These are phyloP conservation scores for Acanthurus tractus DNA, from an alignment of 2,797 vertebrate genomes.

Conservation along the genomic window DNA sequence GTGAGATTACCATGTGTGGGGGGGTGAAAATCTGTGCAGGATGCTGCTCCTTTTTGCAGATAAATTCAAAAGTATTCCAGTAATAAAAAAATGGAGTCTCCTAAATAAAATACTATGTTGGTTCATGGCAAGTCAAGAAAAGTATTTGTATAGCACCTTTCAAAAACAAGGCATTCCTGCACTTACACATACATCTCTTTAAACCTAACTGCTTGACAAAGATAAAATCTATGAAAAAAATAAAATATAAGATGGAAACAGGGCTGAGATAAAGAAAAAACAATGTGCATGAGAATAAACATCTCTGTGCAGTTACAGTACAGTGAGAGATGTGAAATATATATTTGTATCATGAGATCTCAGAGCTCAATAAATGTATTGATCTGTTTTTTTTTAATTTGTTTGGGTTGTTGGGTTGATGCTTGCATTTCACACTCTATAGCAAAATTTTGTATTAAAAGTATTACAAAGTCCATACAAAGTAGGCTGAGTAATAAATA, in stretches of 20 bases:
- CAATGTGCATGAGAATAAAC: neutral
- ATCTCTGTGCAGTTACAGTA: neutral
- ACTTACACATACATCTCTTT: neutral
- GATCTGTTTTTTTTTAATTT: neutral
- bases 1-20: slow-evolving; percentile 21
- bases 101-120: neutral
- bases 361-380: neutral
- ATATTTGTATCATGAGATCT: slow-evolving; percentile 1
- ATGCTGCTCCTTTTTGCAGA: neutral
- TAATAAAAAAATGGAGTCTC: neutral
- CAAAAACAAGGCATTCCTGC: neutral
- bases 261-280: too few species aligned
- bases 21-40: slow-evolving; percentile 15
- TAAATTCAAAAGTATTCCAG: neutral
- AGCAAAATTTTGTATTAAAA: too few species aligned
- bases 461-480: neutral
- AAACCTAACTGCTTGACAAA: slow-evolving; percentile 1
- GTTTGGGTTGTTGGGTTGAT: neutral
- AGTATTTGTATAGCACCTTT: neutral
- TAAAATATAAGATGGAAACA: neutral
- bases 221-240: neutral
- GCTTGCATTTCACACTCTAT: too few species aligned
- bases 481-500: too few species aligned
- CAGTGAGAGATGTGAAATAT: neutral
- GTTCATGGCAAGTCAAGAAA: neutral